Conservation (phyloP, 2,888 invertebrate species). For the Drosophila niveifrons region DNA sequence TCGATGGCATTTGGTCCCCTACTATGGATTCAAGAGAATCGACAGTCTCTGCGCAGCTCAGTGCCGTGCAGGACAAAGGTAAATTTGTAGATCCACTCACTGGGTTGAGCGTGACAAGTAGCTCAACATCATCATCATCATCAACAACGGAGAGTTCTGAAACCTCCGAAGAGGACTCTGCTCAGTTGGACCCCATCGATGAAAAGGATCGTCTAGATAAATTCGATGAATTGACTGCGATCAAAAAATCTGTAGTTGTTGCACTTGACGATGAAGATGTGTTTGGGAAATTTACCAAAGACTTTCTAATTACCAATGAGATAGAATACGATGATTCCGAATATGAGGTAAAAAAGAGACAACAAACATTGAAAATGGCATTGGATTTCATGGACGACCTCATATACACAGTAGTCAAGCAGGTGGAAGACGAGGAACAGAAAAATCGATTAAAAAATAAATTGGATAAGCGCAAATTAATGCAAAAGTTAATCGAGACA, state of each 20-base stretch:
- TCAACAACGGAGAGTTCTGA: not conserved
- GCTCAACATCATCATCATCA: not conserved
- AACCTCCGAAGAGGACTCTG: not conserved
- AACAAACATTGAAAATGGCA: slow-evolving; percentile 15
- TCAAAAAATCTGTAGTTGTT: not conserved
- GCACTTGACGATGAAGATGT: not conserved
- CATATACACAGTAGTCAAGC: slow-evolving; percentile 43
- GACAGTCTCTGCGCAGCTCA: not conserved
- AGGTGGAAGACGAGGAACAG: slow-evolving; percentile 43
- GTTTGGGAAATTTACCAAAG: slow-evolving; percentile 22
- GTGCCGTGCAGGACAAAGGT: not conserved
- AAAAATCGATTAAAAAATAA: slow-evolving; percentile 45
- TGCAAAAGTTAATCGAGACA: slow-evolving; percentile 19
- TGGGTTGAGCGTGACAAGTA: not conserved
- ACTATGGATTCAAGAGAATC: not conserved
- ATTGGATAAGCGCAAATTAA: slow-evolving; percentile 68
- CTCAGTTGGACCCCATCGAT: not conserved
- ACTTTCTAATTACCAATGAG: not conserved
- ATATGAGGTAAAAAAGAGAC: not conserved
- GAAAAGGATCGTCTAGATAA: not conserved
- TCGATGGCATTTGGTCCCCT: not conserved
- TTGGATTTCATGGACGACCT: slow-evolving; percentile 56
- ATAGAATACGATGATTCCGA: not conserved
- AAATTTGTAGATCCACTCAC: slow-evolving; percentile 26
- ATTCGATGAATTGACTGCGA: not conserved